Conservation (phyloP, 2,113 vertebrate species). For the Podarcis raffonei region DNA sequence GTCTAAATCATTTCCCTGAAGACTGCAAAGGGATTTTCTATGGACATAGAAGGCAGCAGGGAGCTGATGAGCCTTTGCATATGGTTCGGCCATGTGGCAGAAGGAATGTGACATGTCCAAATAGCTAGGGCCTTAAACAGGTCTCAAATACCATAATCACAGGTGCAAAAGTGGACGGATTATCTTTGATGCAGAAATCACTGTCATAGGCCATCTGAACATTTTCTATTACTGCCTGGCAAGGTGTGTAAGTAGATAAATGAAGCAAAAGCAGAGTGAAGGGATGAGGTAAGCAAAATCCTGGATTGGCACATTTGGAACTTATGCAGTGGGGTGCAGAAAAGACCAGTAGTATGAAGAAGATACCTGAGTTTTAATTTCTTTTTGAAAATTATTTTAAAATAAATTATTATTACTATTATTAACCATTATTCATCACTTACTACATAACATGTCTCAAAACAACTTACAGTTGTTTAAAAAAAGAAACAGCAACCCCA, state of each 20-base stretch:
- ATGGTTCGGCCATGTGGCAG: conserved; percentile 47
- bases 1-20: conserved; percentile 35
- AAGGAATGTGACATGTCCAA: conserved; percentile 42
- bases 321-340: conserved; percentile 11
- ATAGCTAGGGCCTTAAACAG: conserved; percentile 33
- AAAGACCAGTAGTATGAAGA: conserved; percentile 4
- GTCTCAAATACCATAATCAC: conserved; percentile 39
- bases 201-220: conserved; percentile 34
- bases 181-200: conserved; percentile 42
- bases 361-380: background rate
- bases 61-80: conserved; percentile 37
- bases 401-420: too few species aligned
- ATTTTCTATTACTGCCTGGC: conserved; percentile 19
- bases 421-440: too few species aligned
- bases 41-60: conserved; percentile 57
- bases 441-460: too few species aligned
- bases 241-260: conserved; percentile 35
- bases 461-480: too few species aligned
- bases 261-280: background rate
- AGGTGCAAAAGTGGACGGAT: conserved; percentile 43
- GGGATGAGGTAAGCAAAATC: background rate
- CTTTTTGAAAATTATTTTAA: too few species aligned
- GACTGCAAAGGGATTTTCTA: conserved; percentile 46
- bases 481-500: too few species aligned
- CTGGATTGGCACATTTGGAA: conserved; percentile 22